phyloP scores from a whole-genome alignment of 2,797 vertebrate genomes.

The Mionectes olivaceus region DNA sequence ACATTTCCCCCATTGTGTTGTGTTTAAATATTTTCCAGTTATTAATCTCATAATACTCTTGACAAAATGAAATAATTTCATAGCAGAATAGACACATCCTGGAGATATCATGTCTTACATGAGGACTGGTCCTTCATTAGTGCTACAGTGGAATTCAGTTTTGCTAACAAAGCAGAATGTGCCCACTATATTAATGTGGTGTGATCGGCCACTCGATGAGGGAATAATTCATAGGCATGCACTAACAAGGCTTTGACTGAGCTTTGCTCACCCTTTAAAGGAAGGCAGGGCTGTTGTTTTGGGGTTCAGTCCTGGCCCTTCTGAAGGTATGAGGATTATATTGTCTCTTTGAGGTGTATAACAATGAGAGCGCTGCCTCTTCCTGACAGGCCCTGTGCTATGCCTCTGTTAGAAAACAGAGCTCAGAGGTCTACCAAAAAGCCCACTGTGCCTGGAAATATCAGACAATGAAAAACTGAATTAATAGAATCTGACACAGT shows the following conservation, averaged over 20 bases:
- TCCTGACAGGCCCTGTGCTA: constrained; percentile 64
- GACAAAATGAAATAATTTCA: constrained; percentile 45
- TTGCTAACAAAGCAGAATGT: constrained; percentile 58
- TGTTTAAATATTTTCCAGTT: constrained; percentile 68
- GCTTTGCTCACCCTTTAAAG: constrained; percentile 50
- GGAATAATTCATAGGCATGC: constrained; percentile 45
- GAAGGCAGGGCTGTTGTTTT: constrained; percentile 59
- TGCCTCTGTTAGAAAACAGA: constrained; percentile 76
- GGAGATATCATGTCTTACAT: constrained; percentile 21
- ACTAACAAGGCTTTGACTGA: constrained; percentile 38
- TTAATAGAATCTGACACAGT: constrained; percentile 76
- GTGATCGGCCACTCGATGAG: constrained; percentile 27
- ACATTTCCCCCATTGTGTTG: constrained; percentile 56
- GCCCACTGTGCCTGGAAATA: constrained; percentile 75
- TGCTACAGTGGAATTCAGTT: neutral
- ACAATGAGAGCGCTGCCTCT: constrained; percentile 54
- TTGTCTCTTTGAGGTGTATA: constrained; percentile 63
- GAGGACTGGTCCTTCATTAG: constrained; percentile 53
- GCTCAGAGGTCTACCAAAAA: constrained; percentile 78
- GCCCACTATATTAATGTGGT: constrained; percentile 45
- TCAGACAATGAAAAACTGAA: constrained; percentile 72
- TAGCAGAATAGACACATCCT: constrained; percentile 34
- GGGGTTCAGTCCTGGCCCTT: constrained; percentile 55
- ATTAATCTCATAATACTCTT: constrained; percentile 50
- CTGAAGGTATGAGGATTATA: constrained; percentile 55